Conservation (phyloP, 2,888 invertebrate genomes). For the Heterodera filipjevi region DNA sequence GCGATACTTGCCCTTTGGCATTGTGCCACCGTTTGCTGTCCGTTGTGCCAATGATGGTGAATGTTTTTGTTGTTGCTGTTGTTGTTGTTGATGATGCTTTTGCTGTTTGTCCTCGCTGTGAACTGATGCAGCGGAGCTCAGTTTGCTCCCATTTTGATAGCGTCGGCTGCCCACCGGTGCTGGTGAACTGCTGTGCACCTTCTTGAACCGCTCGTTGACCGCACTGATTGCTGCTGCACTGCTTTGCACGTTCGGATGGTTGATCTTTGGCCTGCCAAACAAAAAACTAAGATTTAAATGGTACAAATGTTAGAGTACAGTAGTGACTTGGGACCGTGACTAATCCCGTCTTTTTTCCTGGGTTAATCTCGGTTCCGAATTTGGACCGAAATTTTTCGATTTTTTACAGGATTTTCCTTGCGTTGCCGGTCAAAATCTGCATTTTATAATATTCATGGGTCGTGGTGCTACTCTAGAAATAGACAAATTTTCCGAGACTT, state of each 20-base stretch:
- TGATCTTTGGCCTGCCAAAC: constrained; percentile 29
- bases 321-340: too few species aligned
- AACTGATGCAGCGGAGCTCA: constrained; percentile 17
- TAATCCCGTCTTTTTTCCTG: too few species aligned
- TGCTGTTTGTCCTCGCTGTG: constrained; percentile 9
- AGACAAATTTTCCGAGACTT: too few species aligned
- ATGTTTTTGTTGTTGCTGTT: not conserved
- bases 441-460: too few species aligned
- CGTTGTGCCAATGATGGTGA: constrained; percentile 2
- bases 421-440: too few species aligned
- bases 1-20: not conserved
- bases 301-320: not conserved
- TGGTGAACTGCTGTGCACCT: constrained; percentile 29
- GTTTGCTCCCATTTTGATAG: constrained; percentile 49
- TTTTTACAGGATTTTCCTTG: too few species aligned
- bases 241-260: constrained; percentile 21
- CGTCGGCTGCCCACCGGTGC: constrained; percentile 53
- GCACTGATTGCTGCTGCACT: constrained; percentile 18
- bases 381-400: too few species aligned
- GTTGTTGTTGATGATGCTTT: constrained; percentile 16
- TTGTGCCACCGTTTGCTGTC: not conserved
- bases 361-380: too few species aligned
- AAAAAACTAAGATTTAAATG: not conserved
- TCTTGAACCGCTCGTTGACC: constrained; percentile 28
- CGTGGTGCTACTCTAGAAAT: too few species aligned